phyloP scores from a whole-genome alignment of 2,888 invertebrate genomes.

The Glomeris marginata region DNA sequence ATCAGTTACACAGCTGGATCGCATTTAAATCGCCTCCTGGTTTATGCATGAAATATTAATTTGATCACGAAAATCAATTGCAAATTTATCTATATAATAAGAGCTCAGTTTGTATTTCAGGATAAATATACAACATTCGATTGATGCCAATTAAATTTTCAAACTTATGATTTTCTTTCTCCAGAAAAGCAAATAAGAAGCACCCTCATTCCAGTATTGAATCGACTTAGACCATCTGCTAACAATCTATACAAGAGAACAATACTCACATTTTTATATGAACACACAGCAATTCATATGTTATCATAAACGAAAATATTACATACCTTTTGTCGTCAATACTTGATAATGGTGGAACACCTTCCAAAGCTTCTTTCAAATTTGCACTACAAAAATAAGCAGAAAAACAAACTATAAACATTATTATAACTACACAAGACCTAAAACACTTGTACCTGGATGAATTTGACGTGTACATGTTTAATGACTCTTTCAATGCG shows the following conservation, averaged over 20 bases:
- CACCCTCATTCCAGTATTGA: too few relatives aligned
- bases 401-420: conserved; percentile 9
- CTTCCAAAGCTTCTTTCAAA: conserved; percentile 56
- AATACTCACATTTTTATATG: too few relatives aligned
- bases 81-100: too few relatives aligned
- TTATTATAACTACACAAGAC: conserved; percentile 1
- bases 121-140: too few relatives aligned
- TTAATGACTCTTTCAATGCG: conserved; percentile 48
- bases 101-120: too few relatives aligned
- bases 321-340: conserved; percentile 26
- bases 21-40: too few relatives aligned
- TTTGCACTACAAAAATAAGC: conserved; percentile 43
- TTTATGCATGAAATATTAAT: too few relatives aligned
- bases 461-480: conserved; percentile 45
- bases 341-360: conserved; percentile 22
- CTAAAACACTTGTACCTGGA: conserved; percentile 39
- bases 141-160: too few relatives aligned
- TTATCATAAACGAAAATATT: neutral
- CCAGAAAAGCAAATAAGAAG: neutral
- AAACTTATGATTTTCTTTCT: neutral
- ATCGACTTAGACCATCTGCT: neutral
- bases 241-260: too few relatives aligned
- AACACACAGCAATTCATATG: neutral
- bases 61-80: too few relatives aligned
- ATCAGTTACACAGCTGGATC: neutral